Base-by-base conservation (phyloP, 1,140 invertebrate species). In the Littorina saxatilis region DNA sequence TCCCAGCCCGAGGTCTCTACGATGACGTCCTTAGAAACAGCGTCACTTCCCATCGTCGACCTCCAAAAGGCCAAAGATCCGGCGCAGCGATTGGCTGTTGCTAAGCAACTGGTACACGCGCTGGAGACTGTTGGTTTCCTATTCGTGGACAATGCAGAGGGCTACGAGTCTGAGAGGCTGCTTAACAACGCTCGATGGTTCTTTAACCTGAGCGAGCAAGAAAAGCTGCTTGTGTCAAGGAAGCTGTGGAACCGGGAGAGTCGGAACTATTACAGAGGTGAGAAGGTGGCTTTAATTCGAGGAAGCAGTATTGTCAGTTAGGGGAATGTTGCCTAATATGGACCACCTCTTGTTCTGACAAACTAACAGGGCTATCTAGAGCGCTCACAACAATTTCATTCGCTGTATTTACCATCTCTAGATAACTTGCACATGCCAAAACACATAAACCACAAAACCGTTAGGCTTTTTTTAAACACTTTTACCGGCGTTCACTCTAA, bases 51-150 rank as follows among this genome's bases (percentile, higher is more conserved):
- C 23, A 80, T 88, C 20, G 55, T 88, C 32, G 86, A 87, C 58
- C 70, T 88, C 17, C 77, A 82, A n/a, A 85, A 84, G 68, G 84
- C 84, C 20, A 78, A 82, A 66, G 78, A 83, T 40, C 66, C 61
- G 11, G 66, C 55, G 13, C 32, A 86, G 27, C 74, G 82, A 75
- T 13, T 84, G 32, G 79, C 77, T 15, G 81, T 84, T 9, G 84
- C 84, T 3, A 76, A 80, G 40, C n/a, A 83, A 40, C 80, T 88
- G 23, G 82, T 87, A 20, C 39, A 85, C 50, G 85, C 84, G 0
- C 79, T 88, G 11, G 85, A 88, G 47, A 87, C 82, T 39, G 81
- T 83, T 13, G 86, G 87, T 3, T 88, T 88, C 47, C 70, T 86
- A 13, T 87, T 82, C 50, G 83, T 88, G 27, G 85, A 87, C 52